Conservation (phyloP, 2,888 invertebrate species). For the Nomada hirtipes region DNA sequence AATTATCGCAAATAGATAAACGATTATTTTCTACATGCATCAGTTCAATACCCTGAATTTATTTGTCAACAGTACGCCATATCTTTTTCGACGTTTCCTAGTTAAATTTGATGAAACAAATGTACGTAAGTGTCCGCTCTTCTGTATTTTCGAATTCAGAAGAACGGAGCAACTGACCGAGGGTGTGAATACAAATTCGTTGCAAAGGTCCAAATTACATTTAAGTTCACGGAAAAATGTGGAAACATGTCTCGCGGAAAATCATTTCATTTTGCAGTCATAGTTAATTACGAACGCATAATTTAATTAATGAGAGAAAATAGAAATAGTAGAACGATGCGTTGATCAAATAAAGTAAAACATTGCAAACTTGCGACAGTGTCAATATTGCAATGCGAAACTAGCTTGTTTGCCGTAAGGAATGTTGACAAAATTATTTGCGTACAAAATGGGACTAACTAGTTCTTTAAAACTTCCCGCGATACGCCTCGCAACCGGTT, state of each 20-base stretch:
- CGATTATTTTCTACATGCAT: neutral
- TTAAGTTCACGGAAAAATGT: neutral
- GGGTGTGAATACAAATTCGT: neutral
- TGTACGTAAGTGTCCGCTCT: neutral
- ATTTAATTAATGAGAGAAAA: neutral
- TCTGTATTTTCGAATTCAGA: neutral
- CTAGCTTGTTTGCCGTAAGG: neutral
- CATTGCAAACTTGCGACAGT: neutral
- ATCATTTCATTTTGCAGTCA: neutral
- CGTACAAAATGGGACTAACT: no score
- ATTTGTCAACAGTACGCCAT: neutral
- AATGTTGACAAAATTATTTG: neutral
- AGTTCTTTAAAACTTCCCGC: conserved; percentile 38
- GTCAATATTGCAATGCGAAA: no score
- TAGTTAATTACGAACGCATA: neutral
- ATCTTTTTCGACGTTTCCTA: neutral
- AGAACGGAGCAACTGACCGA: neutral
- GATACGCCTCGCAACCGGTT: neutral
- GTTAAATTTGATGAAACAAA: neutral
- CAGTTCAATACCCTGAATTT: neutral
- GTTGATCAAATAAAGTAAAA: neutral
- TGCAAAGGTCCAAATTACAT: neutral
- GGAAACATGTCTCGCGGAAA: neutral
- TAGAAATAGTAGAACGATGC: neutral
- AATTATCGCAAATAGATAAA: conserved; percentile 4